Conservation (phyloP, 1,140 invertebrate species). For the Eurosta solidaginis region DNA sequence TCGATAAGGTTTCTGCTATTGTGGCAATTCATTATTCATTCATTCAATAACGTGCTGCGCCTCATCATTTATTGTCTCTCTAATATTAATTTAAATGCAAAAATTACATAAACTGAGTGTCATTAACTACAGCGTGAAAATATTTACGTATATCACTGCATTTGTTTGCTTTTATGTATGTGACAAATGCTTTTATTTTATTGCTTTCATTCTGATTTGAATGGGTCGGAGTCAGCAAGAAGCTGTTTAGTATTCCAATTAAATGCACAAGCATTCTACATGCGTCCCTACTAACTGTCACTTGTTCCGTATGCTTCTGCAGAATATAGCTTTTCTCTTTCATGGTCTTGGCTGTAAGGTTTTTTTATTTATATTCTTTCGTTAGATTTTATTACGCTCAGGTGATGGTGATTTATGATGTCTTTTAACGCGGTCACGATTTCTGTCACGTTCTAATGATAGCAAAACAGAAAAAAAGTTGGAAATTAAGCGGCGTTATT, state of each 20-base stretch:
- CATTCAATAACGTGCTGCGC: background rate
- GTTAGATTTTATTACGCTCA: too few relatives aligned
- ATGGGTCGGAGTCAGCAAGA: background rate
- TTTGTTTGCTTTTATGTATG: background rate
- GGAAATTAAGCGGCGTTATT: too few relatives aligned
- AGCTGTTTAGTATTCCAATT: background rate
- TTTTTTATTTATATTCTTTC: too few relatives aligned
- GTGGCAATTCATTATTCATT: conserved; percentile 17
- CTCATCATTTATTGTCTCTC: background rate
- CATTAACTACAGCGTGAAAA: background rate
- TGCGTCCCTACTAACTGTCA: background rate
- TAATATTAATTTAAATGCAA: background rate
- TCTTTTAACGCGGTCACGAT: too few relatives aligned
- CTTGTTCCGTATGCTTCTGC: too few relatives aligned
- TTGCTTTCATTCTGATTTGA: background rate
- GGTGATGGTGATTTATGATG: too few relatives aligned
- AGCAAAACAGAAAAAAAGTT: too few relatives aligned
- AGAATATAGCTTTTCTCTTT: too few relatives aligned
- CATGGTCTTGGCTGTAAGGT: too few relatives aligned
- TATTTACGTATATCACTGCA: background rate
- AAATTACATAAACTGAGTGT: background rate
- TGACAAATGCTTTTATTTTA: background rate
- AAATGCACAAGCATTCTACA: background rate
- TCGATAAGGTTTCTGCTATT: background rate
- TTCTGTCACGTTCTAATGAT: too few relatives aligned